phyloP scores from a whole-genome alignment of 2,888 invertebrate genomes.

The Agrochola macilenta region DNA sequence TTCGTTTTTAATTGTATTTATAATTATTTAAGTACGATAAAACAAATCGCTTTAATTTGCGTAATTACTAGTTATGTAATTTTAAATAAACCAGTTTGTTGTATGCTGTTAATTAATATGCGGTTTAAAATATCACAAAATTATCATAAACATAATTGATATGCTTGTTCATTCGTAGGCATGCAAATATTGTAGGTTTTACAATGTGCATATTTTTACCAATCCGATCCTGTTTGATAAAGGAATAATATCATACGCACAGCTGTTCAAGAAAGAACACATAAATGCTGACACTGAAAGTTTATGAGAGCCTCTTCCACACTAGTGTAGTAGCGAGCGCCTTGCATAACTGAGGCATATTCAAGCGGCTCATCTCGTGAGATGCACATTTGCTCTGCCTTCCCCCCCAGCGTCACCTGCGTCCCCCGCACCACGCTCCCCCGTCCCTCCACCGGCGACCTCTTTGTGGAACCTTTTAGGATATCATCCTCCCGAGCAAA shows the following conservation, averaged over 20 bases:
- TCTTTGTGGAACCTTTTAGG: slow-evolving; percentile 76
- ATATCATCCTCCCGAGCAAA: slow-evolving; percentile 68
- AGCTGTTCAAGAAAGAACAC: no score
- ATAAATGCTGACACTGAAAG: background rate
- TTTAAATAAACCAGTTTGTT: slow-evolving; percentile 21
- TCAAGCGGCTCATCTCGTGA: slow-evolving; percentile 76
- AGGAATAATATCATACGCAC: background rate
- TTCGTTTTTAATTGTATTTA: slow-evolving; percentile 27
- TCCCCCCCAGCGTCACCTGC: background rate
- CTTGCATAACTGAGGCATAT: slow-evolving; percentile 72
- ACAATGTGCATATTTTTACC: background rate
- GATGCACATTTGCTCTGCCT: slow-evolving; percentile 80
- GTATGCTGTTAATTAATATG: slow-evolving; percentile 1
- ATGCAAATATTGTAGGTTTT: background rate
- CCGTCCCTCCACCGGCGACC: slow-evolving; percentile 67
- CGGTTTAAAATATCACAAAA: slow-evolving; percentile 8
- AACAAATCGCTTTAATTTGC: slow-evolving; percentile 25
- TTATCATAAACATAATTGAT: slow-evolving; percentile 9
- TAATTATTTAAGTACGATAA: slow-evolving; percentile 12
- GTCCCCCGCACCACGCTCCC: slow-evolving; percentile 9
- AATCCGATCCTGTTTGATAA: background rate
- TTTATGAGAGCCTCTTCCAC: slow-evolving; percentile 28
- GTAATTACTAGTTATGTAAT: slow-evolving; percentile 1
- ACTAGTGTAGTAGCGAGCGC: slow-evolving; percentile 5
- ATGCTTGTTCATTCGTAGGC: background rate